A percentile compares a stretch with the other conserved stretches of the same genome.
These are phyloP conservation scores for Erythrolamprus reginae DNA, from an alignment of 2,113 vertebrate genomes.

Conservation along the genomic window DNA sequence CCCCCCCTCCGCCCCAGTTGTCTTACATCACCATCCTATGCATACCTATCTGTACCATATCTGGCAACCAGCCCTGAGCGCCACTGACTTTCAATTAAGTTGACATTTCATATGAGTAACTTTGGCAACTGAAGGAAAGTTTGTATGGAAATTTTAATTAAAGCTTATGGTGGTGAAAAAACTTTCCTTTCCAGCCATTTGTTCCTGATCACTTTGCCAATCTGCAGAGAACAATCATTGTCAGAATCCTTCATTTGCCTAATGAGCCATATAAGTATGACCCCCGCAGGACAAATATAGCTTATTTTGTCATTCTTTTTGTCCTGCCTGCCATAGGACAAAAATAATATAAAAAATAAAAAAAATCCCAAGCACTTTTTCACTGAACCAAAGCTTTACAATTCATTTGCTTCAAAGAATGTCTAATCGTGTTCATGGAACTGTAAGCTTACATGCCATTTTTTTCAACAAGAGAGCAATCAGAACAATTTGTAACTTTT, in stretches of 20 bases:
- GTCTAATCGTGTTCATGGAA: neutral
- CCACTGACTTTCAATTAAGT: neutral
- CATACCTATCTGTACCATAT: neutral
- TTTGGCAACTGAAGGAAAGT: neutral
- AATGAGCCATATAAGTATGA: conserved; percentile 9
- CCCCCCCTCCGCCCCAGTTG: neutral
- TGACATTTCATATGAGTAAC: conserved; percentile 31
- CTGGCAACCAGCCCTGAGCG: neutral
- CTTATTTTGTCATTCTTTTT: conserved; percentile 11
- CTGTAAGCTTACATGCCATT: neutral
- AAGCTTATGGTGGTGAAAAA: neutral
- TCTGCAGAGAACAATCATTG: conserved; percentile 7
- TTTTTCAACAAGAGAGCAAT: neutral
- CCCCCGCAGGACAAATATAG: neutral
- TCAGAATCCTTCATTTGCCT: conserved; percentile 4
- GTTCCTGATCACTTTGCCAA: conserved; percentile 7
- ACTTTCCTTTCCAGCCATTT: neutral
- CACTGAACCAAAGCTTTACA: neutral
- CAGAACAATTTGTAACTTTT: neutral
- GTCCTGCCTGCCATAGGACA: conserved; percentile 3
- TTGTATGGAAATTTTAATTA: neutral
- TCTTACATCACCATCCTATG: neutral
- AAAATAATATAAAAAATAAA: neutral
- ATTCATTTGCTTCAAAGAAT: neutral
- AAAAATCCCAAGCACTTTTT: neutral